Conservation (phyloP, 2,113 vertebrate genomes). For the Phyllopteryx taeniolatus region DNA sequence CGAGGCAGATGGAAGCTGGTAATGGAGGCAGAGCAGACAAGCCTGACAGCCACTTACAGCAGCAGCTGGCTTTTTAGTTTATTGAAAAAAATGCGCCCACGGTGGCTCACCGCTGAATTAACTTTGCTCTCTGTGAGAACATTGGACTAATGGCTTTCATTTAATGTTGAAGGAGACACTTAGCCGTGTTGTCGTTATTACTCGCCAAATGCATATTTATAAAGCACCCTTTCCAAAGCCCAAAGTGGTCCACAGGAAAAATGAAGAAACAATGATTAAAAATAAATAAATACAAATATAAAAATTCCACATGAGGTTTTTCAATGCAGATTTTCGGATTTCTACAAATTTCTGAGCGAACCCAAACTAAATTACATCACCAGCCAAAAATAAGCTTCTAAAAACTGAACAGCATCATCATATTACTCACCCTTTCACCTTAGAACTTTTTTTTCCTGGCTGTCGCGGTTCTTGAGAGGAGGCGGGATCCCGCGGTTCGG, state of each 20-base stretch:
- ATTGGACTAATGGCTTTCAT: conserved; percentile 47
- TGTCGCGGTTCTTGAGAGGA: conserved; percentile 92
- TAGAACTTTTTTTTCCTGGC: conserved; percentile 94
- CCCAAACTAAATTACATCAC: not conserved
- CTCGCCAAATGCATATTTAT: conserved; percentile 34
- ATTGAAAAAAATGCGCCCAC: conserved; percentile 35
- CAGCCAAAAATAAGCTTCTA: not conserved
- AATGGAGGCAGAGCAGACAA: conserved; percentile 48
- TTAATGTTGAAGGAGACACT: conserved; percentile 41
- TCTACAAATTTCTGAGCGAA: not conserved
- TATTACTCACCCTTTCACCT: conserved; percentile 90
- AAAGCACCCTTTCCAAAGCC: conserved; percentile 30
- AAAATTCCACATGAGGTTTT: conserved; percentile 23
- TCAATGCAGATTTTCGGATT: conserved; percentile 21
- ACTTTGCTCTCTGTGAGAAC: conserved; percentile 48
- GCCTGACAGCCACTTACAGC: conserved; percentile 40
- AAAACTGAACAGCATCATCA: not conserved
- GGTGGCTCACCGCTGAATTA: conserved; percentile 36
- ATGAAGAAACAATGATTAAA: not conserved
- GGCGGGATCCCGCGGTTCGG: conserved; percentile 79
- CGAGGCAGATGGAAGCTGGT: conserved; percentile 57
- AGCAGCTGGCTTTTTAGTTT: conserved; percentile 58
- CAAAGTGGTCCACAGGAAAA: conserved; percentile 31
- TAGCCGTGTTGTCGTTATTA: conserved; percentile 25
- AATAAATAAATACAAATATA: conserved; percentile 29